Evolutionary conservation across 2,797 vertebrate species (phyloP), one percentile per base, ranked within the genome.

Genomic region (Distichodus sexfasciatus): DNA sequence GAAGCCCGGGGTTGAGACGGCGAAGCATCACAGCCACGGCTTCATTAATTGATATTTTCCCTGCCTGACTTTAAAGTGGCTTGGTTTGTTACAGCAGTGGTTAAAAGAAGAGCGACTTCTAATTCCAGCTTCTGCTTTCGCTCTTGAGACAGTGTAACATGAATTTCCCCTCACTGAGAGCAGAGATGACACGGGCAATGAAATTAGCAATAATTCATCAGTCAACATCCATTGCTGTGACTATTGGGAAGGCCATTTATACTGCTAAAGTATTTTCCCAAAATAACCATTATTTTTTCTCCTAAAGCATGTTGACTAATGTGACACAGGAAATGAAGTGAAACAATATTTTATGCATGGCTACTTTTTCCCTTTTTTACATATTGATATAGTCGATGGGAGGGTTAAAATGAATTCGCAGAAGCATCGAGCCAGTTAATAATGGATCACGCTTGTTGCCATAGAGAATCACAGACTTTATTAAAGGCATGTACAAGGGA

Each of bases 341-440:
- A n/a, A n/a, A n/a, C n/a, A n/a, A n/a, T n/a, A n/a, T n/a, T n/a
- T n/a, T n/a, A n/a, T n/a, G n/a, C n/a, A n/a, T n/a, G n/a, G n/a
- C n/a, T n/a, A n/a, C n/a, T n/a, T n/a, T n/a, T 23, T 24, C 26
- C 41, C 35, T 24, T 58, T 40, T 58, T 58, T 14, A 58, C 55
- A 55, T 38, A 44, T 29, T 62, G 33, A 36, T 28, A 55, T 38
- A 38, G 12, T 46, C 19, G 54, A 63, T 44, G 5, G 6, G 72
- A 81, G 61, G 82, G 79, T 77, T 81, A 79, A 66, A 79, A 23
- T 50, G 41, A 68, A 81, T 44, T 69, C 36, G 69, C 48, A 64
- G 0, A 15, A 79, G 71, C 60, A 74, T 77, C 76, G 69, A 77
- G 76, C 71, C 44, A 61, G 60, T 85, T 72, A 82, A 85, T 82